Base-by-base conservation (phyloP, 2,888 invertebrate genomes). In the Trichopria drosophilae region DNA sequence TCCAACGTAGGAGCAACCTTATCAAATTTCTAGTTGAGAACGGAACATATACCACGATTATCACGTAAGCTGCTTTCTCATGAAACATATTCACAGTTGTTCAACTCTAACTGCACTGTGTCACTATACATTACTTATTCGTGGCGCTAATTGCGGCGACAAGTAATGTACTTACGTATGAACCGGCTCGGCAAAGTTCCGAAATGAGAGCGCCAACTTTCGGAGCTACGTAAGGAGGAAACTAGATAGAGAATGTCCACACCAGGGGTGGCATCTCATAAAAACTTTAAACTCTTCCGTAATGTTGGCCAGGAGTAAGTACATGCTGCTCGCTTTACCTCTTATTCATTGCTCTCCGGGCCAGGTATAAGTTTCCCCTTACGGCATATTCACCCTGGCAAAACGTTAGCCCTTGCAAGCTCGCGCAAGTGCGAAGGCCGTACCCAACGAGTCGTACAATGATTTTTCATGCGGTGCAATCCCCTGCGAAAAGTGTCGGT, bases 161-260 rank as follows among this genome's bases (percentile, higher is more conserved):
- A 59, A 63, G 58, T 63, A 60, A 63, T 57, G 60, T 59, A 63
- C 55, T 57, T 44, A 63, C 52, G 59, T 63, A 65, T 66, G 62
- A 65, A 62, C 58, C 53, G 52, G 45, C 49, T 51, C 48, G 15
- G 29, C 22, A 60, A 66, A 65, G 55, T 65, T 55, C 40, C 32
- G 41, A 44, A 35, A 42, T n/a, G 40, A 29, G 24, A 35, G 45
- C 49, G 37, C 40, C 43, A 53, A 52, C 50, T 51, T 53, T 53
- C 35, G n/a, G n/a, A n/a, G n/a, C 32, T 12, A 43, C 40, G 18
- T 50, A 24, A 35, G 29, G 13, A 24, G 6, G 24, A 19, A 12
- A 32, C 46, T 24, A 36, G 35, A 35, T 58, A 62, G 55, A n/a
- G 51, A 47, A 39, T 19, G 24, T 39, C 41, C 26, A 36, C 26